Conservation (phyloP, 2,888 invertebrate species). For the Hirtodrosophila confusa region DNA sequence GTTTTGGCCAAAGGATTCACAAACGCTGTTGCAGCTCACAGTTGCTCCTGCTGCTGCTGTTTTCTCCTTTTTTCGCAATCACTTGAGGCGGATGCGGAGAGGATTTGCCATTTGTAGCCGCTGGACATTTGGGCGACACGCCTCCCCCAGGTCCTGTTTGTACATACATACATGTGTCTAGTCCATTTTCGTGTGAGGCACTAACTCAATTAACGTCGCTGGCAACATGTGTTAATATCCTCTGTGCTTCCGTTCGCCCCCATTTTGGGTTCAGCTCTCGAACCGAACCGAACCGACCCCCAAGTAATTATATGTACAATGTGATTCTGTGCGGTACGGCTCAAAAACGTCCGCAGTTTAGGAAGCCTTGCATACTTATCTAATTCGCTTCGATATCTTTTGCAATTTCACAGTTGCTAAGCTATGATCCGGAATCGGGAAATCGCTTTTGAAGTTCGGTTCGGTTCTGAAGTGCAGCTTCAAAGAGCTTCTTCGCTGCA, state of each 20-base stretch:
- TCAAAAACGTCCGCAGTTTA: no score
- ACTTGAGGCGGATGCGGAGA: constrained; percentile 26
- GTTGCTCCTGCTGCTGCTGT: no score
- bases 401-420: no score
- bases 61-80: constrained; percentile 26
- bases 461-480: no score
- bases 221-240: constrained; percentile 82
- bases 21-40: constrained; percentile 29
- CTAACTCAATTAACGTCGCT: constrained; percentile 81
- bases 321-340: no score
- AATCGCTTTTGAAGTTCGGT: no score
- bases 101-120: constrained; percentile 68
- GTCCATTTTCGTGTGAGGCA: constrained; percentile 66
- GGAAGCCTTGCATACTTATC: no score
- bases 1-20: constrained; percentile 63
- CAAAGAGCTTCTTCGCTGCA: no score
- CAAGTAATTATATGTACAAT: no score
- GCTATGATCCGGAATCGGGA: no score
- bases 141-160: constrained; percentile 22
- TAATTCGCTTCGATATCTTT: no score
- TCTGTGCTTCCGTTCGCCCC: constrained; percentile 69
- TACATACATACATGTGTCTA: constrained; percentile 47
- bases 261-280: constrained; percentile 10
- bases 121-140: constrained; percentile 77
- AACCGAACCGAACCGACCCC: no score